These are phyloP conservation scores for Himalopsyche kuldschensis DNA, from an alignment of 2,888 invertebrate genomes.

Conservation along the genomic window DNA sequence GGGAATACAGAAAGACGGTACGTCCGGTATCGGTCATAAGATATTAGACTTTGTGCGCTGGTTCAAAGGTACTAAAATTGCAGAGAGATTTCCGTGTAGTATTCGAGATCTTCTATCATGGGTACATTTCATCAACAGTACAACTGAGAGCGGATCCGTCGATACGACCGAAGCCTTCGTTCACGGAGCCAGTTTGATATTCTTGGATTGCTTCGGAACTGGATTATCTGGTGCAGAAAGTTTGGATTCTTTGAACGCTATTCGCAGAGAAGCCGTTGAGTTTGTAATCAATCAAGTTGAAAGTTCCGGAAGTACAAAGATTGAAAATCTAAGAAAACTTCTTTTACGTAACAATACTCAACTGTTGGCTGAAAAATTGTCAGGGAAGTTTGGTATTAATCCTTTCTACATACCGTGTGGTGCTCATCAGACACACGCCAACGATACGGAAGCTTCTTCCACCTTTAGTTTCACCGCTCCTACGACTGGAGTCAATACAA, in stretches of 20 bases:
- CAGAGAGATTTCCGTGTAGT: constrained; percentile 80
- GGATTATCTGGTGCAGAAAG: constrained; percentile 74
- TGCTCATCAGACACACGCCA: constrained; percentile 20
- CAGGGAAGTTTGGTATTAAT: constrained; percentile 67
- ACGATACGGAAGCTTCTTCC: constrained; percentile 30
- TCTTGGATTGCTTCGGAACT: constrained; percentile 88
- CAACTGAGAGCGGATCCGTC: constrained; percentile 51
- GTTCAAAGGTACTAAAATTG: constrained; percentile 71
- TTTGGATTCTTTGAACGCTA: constrained; percentile 51
- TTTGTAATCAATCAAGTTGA: constrained; percentile 62
- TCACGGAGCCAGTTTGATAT: constrained; percentile 89
- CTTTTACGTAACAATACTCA: constrained; percentile 47
- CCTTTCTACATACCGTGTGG: constrained; percentile 76
- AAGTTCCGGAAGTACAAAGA: constrained; percentile 49
- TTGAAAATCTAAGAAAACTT: constrained; percentile 47
- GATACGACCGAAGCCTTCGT: constrained; percentile 70
- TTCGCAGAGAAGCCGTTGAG: constrained; percentile 58
- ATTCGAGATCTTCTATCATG: constrained; percentile 91
- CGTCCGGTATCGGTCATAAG: constrained; percentile 64
- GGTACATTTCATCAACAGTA: constrained; percentile 84
- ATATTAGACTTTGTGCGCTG: constrained; percentile 82
- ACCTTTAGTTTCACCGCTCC: constrained; percentile 76
- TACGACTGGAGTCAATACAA: constrained; percentile 78
- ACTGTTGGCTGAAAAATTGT: constrained; percentile 49
- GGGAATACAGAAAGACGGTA: constrained; percentile 56